Base-by-base conservation (phyloP, 2,797 vertebrate species). In the Sylvia borin region DNA sequence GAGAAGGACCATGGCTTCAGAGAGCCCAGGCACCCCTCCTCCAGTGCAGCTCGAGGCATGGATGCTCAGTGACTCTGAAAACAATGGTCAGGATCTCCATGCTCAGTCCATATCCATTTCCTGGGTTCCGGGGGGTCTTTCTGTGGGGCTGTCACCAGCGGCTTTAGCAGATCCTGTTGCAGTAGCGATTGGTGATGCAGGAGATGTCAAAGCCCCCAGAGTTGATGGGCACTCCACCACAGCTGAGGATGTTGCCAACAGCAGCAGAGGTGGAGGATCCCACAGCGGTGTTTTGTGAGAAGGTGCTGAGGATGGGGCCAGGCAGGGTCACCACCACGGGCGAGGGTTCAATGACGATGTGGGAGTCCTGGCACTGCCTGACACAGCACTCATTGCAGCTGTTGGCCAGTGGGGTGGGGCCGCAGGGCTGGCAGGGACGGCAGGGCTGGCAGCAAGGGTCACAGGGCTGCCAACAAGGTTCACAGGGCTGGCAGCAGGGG, bases 311-410 rank as follows among this genome's bases (percentile, higher is more conserved):
- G 75, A 78, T 76, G 60, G 74, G 60, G 2, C 74, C 74, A 0
- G 74, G 74, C 38, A 73, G 31, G 9, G 54, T 38, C 51, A 72
- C 68, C 40, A 72, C 1, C 13, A 72, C 70, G 2, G 68, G 10
- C 0, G 68, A 27, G 24, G 68, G 40, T 2, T 72, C 1, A 1
- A 72, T 72, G 68, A 34, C 0, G 0, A 72, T 2, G 40, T 11
- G 11, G 32, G 68, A 72, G 40, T 2, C 1, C 68, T 72, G 68
- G 51, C 67, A 53, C 27, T 70, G 67, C 66, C 47, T 38, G 66
- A 68, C 66, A 68, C 66, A 68, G 47, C 6, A 7, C 66, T 68
- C 68, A 55, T 43, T 55, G 53, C 70, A 72, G 81, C 81, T 83
- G 60, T 13, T 83, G 68, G 29, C 80, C 80, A 83, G 80, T 0